These are phyloP conservation scores for Varanus salvator DNA, from an alignment of 2,113 vertebrate genomes.

Conservation along the genomic window DNA sequence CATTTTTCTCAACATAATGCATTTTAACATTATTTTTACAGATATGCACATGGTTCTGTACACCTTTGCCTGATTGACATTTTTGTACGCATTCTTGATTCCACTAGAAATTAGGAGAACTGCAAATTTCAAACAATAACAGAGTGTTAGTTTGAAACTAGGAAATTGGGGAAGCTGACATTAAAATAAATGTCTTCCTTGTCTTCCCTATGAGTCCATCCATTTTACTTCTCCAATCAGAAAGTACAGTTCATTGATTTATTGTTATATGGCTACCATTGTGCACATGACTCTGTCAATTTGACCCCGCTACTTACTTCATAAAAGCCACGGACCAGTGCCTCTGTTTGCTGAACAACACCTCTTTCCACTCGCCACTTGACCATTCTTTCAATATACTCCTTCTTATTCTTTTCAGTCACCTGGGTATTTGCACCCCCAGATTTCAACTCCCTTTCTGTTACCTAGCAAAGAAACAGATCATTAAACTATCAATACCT, in stretches of 20 bases:
- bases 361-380: constrained; percentile 95
- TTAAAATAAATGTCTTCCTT: too few relatives aligned
- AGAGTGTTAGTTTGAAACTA: too few relatives aligned
- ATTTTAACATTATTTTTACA: too few relatives aligned
- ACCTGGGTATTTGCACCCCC: constrained; percentile 95
- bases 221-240: not conserved
- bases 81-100: too few relatives aligned
- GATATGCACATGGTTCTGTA: too few relatives aligned
- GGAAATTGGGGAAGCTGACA: too few relatives aligned
- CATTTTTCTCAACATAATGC: too few relatives aligned
- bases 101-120: too few relatives aligned
- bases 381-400: constrained; percentile 98
- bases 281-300: not conserved
- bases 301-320: constrained; percentile 82
- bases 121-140: too few relatives aligned
- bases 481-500: constrained; percentile 32
- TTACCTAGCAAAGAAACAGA: constrained; percentile 82
- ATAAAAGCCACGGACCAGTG: constrained; percentile 94
- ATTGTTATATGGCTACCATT: not conserved
- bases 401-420: constrained; percentile 98
- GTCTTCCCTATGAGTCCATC: too few relatives aligned
- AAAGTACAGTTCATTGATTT: not conserved
- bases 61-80: too few relatives aligned
- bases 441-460: constrained; percentile 95
- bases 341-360: constrained; percentile 94